Percentiles rank a stretch among this genome's conserved stretches.
Conservation (phyloP, 2,888 invertebrate species). For the Imbricaverruca yamaguchii region DNA sequence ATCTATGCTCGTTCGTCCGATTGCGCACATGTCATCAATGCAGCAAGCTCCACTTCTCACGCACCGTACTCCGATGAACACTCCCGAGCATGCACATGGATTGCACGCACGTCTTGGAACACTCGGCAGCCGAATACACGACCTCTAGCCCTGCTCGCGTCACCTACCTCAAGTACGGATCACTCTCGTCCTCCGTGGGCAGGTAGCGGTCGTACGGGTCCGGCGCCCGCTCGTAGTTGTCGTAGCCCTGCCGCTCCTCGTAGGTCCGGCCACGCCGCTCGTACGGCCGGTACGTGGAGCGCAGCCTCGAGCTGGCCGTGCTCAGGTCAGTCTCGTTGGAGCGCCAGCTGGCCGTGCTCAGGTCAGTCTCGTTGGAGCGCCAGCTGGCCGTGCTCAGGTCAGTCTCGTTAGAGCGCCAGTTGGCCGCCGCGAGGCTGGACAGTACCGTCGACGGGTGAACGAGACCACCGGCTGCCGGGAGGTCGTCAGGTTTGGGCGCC, state of each 20-base stretch:
- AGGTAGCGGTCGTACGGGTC: not conserved
- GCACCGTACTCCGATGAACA: no score
- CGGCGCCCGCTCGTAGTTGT: not conserved
- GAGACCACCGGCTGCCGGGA: not conserved
- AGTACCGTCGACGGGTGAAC: not conserved
- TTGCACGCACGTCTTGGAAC: no score
- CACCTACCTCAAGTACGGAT: not conserved
- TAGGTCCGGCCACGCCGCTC: not conserved
- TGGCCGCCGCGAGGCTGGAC: not conserved
- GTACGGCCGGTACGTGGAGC: not conserved
- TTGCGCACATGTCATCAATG: no score
- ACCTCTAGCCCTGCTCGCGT: no score
- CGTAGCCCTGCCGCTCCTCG: not conserved
- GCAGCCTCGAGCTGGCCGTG: not conserved
- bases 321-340: not conserved
- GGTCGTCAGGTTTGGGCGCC: not conserved
- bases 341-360: not conserved
- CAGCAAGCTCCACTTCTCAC: no score
- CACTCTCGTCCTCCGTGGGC: not conserved
- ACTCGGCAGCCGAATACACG: no score
- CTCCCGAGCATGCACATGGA: no score
- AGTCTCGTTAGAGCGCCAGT: not conserved
- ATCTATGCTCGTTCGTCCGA: no score
- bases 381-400: not conserved
- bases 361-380: not conserved